Conservation (phyloP, 2,888 invertebrate genomes). For the Halictus ligatus region DNA sequence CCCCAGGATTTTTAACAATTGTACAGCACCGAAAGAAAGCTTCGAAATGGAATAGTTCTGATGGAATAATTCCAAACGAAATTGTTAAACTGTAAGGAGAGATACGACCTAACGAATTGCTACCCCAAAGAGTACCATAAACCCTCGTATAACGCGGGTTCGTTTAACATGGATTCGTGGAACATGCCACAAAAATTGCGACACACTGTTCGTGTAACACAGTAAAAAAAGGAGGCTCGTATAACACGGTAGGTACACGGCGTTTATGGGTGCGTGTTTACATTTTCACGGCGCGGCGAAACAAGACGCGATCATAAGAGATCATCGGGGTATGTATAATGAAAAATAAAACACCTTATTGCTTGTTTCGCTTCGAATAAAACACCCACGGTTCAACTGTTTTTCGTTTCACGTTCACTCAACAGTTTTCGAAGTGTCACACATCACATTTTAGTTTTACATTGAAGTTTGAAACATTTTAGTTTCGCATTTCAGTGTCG, state of each 20-base stretch:
- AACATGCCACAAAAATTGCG: background rate
- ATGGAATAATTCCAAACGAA: no score
- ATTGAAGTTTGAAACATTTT: no score
- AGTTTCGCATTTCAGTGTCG: no score
- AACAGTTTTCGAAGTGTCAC: background rate
- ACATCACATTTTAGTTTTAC: no score
- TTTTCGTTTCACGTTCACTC: background rate
- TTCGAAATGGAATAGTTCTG: no score
- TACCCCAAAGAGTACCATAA: background rate
- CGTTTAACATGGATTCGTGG: background rate
- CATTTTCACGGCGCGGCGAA: background rate
- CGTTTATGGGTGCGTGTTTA: background rate
- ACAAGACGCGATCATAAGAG: background rate
- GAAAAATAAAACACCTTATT: background rate
- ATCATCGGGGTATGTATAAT: background rate
- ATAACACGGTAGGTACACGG: background rate
- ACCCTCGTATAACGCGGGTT: background rate
- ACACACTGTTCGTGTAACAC: background rate
- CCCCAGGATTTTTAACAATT: no score
- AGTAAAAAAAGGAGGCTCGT: background rate
- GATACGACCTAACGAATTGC: background rate
- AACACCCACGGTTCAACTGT: background rate
- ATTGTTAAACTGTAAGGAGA: background rate
- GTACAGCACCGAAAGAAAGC: no score
- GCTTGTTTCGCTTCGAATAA: background rate